A percentile compares a stretch with the other conserved stretches of the same genome.
Conservation (phyloP, 2,797 vertebrate species). For the Leptodactylus fallax region DNA sequence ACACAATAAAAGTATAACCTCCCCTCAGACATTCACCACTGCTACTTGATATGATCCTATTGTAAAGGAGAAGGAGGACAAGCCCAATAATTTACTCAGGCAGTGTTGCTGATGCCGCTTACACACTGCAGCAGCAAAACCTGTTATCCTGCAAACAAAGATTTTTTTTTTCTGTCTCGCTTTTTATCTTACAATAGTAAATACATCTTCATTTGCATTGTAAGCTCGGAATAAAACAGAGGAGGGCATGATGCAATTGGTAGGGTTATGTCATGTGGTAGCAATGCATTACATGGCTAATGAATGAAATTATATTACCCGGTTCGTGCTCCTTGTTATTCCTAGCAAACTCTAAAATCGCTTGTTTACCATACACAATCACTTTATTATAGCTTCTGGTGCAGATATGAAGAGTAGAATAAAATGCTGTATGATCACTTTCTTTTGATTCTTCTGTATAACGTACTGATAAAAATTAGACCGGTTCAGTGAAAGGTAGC, state of each 20-base stretch:
- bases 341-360: no score
- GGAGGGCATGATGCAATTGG: neutral
- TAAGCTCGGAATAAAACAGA: neutral
- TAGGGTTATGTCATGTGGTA: neutral
- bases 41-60: slow-evolving; percentile 72
- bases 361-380: no score
- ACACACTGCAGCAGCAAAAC: slow-evolving; percentile 34
- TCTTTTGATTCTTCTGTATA: no score
- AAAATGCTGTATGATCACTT: no score
- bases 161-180: neutral
- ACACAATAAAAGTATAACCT: slow-evolving; percentile 80
- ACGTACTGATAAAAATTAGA: no score
- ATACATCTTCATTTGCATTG: slow-evolving; percentile 13
- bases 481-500: no score
- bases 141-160: slow-evolving; percentile 8
- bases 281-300: neutral
- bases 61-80: slow-evolving; percentile 63
- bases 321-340: no score
- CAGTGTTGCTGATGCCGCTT: slow-evolving; percentile 45
- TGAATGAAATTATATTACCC: neutral
- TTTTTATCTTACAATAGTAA: neutral
- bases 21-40: slow-evolving; percentile 74
- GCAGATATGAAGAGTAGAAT: no score
- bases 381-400: no score
- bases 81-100: slow-evolving; percentile 65